These are phyloP conservation scores for Chaetogeoica ovagalla DNA, from an alignment of 2,888 invertebrate species.

Conservation along the genomic window DNA sequence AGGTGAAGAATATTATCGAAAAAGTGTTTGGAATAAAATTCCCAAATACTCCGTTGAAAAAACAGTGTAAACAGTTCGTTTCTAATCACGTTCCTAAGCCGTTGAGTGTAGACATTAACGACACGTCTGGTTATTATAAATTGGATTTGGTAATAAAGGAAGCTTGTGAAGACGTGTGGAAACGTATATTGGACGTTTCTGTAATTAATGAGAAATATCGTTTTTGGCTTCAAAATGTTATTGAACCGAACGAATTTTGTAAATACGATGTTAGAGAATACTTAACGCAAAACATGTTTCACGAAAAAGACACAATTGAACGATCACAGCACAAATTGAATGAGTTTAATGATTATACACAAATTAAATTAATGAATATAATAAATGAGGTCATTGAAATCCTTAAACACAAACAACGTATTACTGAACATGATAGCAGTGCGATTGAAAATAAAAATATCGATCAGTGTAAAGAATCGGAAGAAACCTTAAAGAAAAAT, in stretches of 20 bases:
- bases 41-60: neutral
- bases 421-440: neutral
- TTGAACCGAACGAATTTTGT: slow-evolving; percentile 13
- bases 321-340: slow-evolving; percentile 3
- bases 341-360: slow-evolving; percentile 2
- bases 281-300: slow-evolving; percentile 3
- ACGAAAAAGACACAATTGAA: neutral
- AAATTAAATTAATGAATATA: slow-evolving; percentile 21
- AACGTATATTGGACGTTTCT: neutral
- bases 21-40: slow-evolving; percentile 6
- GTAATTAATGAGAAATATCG: slow-evolving; percentile 4
- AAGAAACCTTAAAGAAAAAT: neutral
- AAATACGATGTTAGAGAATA: slow-evolving; percentile 17
- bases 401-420: neutral
- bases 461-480: neutral
- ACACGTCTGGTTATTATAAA: slow-evolving; percentile 5
- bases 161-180: neutral
- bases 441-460: neutral
- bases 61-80: neutral
- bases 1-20: slow-evolving; percentile 11
- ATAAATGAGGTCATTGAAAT: neutral
- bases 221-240: slow-evolving; percentile 22
- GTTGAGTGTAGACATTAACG: neutral
- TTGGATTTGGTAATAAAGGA: slow-evolving; percentile 10
- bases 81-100: neutral